Evolutionary conservation across 1,140 invertebrate species (phyloP).

Genomic region (Lepidurus arcticus): DNA sequence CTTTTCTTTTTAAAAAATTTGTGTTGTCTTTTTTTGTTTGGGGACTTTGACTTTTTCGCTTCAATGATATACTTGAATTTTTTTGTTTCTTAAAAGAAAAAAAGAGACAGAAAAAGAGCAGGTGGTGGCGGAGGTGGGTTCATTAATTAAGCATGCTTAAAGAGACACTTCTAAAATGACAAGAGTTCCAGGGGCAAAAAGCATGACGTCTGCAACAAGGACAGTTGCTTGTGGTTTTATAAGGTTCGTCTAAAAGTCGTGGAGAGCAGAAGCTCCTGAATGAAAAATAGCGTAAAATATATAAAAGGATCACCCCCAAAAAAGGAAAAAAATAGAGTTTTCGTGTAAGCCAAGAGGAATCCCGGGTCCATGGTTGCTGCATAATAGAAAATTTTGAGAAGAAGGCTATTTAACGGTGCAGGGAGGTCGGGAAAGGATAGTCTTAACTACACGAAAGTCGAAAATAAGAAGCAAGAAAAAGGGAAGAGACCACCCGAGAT

Average conservation of each 20-base stretch:
- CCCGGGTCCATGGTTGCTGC: background rate
- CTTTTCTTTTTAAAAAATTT: too few species aligned
- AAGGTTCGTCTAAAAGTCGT: background rate
- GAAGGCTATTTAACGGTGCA: conserved; percentile 14
- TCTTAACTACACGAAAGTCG: conserved; percentile 1
- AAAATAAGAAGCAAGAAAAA: conserved; percentile 3
- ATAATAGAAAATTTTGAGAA: conserved; percentile 4
- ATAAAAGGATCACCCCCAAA: background rate
- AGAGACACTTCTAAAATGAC: background rate
- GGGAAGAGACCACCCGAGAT: conserved; percentile 3
- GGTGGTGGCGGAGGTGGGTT: background rate
- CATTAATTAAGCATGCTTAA: conserved; percentile 17
- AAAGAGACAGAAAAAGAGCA: background rate
- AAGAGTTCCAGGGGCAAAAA: background rate
- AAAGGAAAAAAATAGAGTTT: background rate
- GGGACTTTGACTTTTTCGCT: background rate
- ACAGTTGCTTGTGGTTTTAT: background rate
- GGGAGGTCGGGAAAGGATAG: background rate
- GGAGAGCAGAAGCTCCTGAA: too few species aligned
- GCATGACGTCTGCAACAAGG: background rate
- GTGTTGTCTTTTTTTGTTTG: background rate
- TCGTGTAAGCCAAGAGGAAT: background rate
- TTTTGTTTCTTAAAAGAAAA: background rate
- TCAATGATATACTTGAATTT: background rate
- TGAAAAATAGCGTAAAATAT: background rate